Evolutionary conservation across 2,797 vertebrate species (phyloP).

Genomic region (Microctenopoma stevenorrisi): DNA sequence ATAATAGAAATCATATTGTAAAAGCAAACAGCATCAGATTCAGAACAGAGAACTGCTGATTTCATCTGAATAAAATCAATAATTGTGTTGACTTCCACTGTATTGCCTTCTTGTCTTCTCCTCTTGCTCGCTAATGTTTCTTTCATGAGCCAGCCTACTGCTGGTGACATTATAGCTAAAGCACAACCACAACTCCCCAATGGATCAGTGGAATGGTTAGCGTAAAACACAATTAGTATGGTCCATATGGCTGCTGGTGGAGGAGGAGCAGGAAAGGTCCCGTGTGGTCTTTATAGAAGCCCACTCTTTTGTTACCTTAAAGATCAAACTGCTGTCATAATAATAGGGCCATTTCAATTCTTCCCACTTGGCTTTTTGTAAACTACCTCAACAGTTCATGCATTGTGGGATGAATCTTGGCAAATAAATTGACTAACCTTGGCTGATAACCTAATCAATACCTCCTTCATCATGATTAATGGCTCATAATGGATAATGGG

Average conservation of each 20-base stretch:
- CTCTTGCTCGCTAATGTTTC: constrained; percentile 82
- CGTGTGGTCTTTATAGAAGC: constrained; percentile 65
- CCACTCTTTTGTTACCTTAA: constrained; percentile 78
- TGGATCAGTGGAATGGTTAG: constrained; percentile 80
- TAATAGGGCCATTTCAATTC: constrained; percentile 69
- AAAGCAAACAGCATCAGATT: constrained; percentile 52
- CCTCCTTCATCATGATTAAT: constrained; percentile 78
- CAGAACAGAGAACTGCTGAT: constrained; percentile 57
- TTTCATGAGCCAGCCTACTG: constrained; percentile 83
- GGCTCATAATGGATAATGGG: constrained; percentile 72
- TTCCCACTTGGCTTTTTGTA: constrained; percentile 33
- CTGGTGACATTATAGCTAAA: constrained; percentile 82
- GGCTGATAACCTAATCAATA: constrained; percentile 70
- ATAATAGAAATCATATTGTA: constrained; percentile 52
- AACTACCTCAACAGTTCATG: constrained; percentile 53
- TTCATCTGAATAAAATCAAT: constrained; percentile 85
- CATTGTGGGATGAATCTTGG: constrained; percentile 47
- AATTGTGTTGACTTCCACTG: constrained; percentile 82
- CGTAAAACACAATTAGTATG: constrained; percentile 83
- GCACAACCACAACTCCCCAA: constrained; percentile 81
- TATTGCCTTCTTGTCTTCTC: constrained; percentile 81
- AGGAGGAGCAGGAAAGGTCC: constrained; percentile 71
- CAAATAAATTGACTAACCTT: constrained; percentile 68
- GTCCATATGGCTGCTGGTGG: constrained; percentile 81
- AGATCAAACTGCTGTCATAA: constrained; percentile 81